Percentiles rank a stretch among this genome's conserved stretches.
phyloP scores from a whole-genome alignment of 2,797 vertebrate species.

The Margarornis squamiger region DNA sequence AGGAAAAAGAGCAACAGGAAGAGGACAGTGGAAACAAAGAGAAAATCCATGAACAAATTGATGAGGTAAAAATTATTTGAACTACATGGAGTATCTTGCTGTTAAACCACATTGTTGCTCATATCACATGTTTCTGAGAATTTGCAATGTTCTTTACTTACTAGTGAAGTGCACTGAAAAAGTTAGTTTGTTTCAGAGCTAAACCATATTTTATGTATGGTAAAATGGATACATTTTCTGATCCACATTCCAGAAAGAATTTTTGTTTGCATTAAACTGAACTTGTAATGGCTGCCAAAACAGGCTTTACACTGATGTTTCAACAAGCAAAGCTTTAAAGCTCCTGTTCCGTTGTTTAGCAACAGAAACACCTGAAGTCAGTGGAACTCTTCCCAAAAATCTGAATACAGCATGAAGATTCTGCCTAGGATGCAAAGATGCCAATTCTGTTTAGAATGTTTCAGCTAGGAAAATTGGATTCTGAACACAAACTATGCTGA shows the following conservation, averaged over 20 bases:
- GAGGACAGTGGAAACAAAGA: conserved; percentile 77
- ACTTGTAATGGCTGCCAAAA: background rate
- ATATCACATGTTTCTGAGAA: background rate
- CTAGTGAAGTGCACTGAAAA: background rate
- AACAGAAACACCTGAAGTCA: background rate
- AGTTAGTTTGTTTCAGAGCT: background rate
- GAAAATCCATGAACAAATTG: conserved; percentile 90
- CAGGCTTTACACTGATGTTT: background rate
- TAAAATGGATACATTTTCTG: background rate
- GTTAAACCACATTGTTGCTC: background rate
- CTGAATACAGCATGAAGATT: background rate
- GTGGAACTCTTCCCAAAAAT: background rate
- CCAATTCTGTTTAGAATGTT: background rate
- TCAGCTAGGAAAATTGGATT: background rate
- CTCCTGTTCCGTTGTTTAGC: background rate
- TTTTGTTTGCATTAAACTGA: background rate
- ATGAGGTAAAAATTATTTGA: conserved; percentile 82
- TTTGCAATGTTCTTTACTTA: background rate
- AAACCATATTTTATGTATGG: background rate
- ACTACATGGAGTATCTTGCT: background rate
- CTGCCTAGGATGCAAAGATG: background rate
- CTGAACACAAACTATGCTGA: background rate
- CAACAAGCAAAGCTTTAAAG: background rate
- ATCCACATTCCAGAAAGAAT: background rate
- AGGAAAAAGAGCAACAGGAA: conserved; percentile 67